Base-by-base conservation (phyloP, 1,140 invertebrate species). In the Idris sp. region DNA sequence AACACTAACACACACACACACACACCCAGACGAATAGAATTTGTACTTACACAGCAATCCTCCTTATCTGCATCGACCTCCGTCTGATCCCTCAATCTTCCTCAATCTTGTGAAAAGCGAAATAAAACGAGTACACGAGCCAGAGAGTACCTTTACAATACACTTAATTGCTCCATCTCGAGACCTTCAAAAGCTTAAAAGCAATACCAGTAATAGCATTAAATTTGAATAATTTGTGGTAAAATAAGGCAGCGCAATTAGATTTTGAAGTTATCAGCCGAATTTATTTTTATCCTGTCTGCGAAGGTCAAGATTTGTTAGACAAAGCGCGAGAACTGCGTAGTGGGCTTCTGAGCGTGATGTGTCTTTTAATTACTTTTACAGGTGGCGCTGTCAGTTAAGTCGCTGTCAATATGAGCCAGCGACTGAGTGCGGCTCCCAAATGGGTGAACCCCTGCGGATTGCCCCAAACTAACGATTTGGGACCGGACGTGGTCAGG, bases 101-200 rank as follows among this genome's bases (percentile, higher is more conserved):
- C 36, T 36, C 54, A 67, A 56, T 56, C 22, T 54, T 38, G 26
- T 38, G 31, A 61, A 54, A 54, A 41, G 56, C 40, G 54, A n/a
- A n/a, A 68, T 35, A 54, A 54, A 56, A 41, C n/a, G 26, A 74
- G 22, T 31, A 26, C 11, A 30, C 14, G 16, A 56, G 49, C 38
- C 31, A 13, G 9, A 22, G 1, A 14, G 25, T 30, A 15, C 74
- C 64, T 62, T 72, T 78, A 81, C 81, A 84, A 83, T 84, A 83
- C 79, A 75, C 79, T 85, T 84, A 85, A 84, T 84, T 85, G 79
- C 81, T 82, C 80, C 78, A 83, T 84, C 78, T 79, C 77, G 67
- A 73, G 68, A 9, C 36, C 19, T 10, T 22, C 6, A 6, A 4
- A 6, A 22, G 19, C 6, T 22, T 22, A 6, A 22, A 13, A 7